These are phyloP conservation scores for Pangasius djambal DNA, from an alignment of 2,797 vertebrate genomes.

Conservation along the genomic window DNA sequence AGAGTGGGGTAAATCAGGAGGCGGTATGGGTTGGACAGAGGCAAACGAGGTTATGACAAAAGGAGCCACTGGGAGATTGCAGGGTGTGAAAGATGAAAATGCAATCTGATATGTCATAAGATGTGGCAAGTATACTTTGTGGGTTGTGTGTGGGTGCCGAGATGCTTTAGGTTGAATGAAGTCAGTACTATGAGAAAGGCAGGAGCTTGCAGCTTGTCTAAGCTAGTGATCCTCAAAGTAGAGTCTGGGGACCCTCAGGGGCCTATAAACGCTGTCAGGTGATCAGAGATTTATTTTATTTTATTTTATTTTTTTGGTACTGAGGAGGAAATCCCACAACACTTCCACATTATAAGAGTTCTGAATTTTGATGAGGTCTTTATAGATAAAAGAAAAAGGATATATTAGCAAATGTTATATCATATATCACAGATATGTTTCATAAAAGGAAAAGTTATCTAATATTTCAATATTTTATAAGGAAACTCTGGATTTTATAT, in stretches of 20 bases:
- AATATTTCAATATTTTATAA: too few species aligned
- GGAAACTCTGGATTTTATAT: too few species aligned
- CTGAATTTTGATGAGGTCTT: not conserved
- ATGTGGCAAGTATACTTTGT: not conserved
- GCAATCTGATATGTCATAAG: constrained; percentile 6
- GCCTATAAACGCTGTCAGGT: not conserved
- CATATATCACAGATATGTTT: not conserved
- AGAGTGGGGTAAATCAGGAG: not conserved
- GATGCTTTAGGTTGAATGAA: not conserved
- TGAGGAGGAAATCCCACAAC: not conserved
- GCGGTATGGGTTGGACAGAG: not conserved
- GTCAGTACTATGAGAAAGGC: not conserved
- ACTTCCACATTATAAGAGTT: not conserved
- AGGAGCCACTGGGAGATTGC: not conserved
- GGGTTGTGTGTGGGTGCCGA: not conserved
- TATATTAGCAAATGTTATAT: not conserved
- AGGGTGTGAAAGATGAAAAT: not conserved
- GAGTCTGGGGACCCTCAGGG: not conserved
- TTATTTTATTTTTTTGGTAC: not conserved
- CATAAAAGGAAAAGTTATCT: not conserved
- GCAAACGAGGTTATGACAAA: not conserved
- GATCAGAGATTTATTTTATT: not conserved
- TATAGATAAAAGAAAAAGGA: not conserved
- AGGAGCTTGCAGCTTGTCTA: not conserved
- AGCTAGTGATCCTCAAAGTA: not conserved